Percentiles rank a stretch among this genome's conserved stretches.
Conservation (phyloP, 2,888 invertebrate genomes). For the Eristalinus sepulchralis region DNA sequence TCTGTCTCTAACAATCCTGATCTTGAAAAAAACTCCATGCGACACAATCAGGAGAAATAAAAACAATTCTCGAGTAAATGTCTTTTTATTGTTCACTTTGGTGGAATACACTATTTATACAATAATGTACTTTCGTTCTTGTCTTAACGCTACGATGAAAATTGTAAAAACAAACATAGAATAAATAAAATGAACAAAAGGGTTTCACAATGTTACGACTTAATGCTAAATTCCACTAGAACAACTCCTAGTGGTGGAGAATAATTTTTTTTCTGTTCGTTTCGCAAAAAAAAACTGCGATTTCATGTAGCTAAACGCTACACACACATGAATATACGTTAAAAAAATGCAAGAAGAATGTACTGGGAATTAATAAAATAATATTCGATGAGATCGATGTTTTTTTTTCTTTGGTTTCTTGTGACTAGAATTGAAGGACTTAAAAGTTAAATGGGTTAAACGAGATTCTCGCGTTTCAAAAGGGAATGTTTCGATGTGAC, state of each 20-base stretch:
- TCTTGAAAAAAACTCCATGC: too few species aligned
- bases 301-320: background rate
- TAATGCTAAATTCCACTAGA: conserved; percentile 49
- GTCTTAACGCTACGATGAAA: conserved; percentile 40
- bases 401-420: background rate
- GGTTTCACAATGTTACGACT: conserved; percentile 35
- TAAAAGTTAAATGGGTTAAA: conserved; percentile 2
- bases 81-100: conserved; percentile 64
- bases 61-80: background rate
- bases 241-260: conserved; percentile 32
- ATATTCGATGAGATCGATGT: conserved; percentile 58
- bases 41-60: too few species aligned
- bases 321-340: conserved; percentile 8
- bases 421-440: conserved; percentile 51
- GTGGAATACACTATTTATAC: conserved; percentile 68
- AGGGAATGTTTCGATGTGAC: background rate
- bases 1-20: too few species aligned
- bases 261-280: background rate
- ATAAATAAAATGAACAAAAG: conserved; percentile 1
- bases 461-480: conserved; percentile 23
- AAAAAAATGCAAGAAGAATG: background rate
- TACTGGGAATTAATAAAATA: background rate
- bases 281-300: background rate
- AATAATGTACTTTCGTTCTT: conserved; percentile 42
- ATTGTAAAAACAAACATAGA: conserved; percentile 33